Percentiles rank a stretch among this genome's conserved stretches.
Conservation (phyloP, 2,797 vertebrate species). For the Danio albolineatus region DNA sequence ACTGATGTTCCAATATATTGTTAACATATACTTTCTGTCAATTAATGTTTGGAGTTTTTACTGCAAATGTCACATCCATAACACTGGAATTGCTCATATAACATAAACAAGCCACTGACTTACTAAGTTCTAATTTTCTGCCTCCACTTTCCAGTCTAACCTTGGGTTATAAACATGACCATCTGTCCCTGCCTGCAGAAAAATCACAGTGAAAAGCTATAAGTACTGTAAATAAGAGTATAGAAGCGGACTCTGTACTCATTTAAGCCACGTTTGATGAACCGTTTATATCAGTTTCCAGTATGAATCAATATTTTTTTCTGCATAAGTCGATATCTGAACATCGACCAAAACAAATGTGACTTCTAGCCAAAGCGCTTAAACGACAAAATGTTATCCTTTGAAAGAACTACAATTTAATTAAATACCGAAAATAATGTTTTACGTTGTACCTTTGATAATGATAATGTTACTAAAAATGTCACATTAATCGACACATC, state of each 20-base stretch:
- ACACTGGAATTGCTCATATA: too few relatives aligned
- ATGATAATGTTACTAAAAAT: background rate
- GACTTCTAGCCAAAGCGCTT: too few relatives aligned
- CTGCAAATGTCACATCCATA: too few relatives aligned
- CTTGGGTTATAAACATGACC: conserved; percentile 58
- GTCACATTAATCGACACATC: background rate
- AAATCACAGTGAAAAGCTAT: conserved; percentile 56
- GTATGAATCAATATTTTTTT: too few relatives aligned
- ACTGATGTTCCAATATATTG: too few relatives aligned
- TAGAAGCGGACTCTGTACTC: conserved; percentile 64
- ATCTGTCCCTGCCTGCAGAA: conserved; percentile 55
- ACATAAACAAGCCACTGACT: too few relatives aligned
- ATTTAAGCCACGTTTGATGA: conserved; percentile 35
- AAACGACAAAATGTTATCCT: background rate
- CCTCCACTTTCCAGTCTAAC: background rate
- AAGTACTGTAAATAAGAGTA: conserved; percentile 68
- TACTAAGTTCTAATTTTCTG: background rate
- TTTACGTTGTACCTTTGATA: background rate
- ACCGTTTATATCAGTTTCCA: background rate
- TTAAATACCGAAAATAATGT: background rate
- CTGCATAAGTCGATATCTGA: background rate
- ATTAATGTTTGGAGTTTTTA: too few relatives aligned
- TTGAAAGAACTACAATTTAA: background rate
- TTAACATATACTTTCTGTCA: too few relatives aligned
- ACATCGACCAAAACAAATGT: background rate